phyloP scores from a whole-genome alignment of 2,113 vertebrate species.

The Nibea coibor region DNA sequence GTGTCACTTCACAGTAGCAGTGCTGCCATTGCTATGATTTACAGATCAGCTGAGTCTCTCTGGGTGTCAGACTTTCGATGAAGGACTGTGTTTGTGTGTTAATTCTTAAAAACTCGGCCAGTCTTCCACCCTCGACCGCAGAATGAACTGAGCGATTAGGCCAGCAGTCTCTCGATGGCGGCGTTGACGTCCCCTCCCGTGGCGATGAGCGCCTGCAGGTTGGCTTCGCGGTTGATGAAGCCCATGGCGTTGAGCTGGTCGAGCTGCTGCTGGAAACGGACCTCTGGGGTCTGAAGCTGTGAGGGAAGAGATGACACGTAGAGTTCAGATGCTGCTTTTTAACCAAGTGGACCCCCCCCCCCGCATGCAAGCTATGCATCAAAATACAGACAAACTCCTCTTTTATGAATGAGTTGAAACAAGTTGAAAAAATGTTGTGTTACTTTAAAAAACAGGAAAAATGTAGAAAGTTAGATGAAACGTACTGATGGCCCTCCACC shows the following conservation, averaged over 20 bases:
- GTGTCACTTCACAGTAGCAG: background rate
- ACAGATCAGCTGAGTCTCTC: background rate
- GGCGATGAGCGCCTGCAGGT: constrained; percentile 89
- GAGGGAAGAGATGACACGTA: background rate
- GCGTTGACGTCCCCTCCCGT: constrained; percentile 87
- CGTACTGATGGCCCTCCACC: constrained; percentile 68
- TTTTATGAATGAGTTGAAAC: no score
- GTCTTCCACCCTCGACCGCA: background rate
- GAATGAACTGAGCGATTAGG: constrained; percentile 46
- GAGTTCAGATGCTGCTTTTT: no score
- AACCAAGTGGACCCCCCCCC: no score
- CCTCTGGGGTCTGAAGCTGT: constrained; percentile 90
- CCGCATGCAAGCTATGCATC: background rate
- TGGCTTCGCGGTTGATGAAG: constrained; percentile 93
- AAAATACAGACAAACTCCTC: no score
- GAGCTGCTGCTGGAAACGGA: constrained; percentile 92
- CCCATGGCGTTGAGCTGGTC: constrained; percentile 95
- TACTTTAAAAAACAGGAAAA: background rate
- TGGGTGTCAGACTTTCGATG: background rate
- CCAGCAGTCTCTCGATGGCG: constrained; percentile 86
- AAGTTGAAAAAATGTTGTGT: background rate
- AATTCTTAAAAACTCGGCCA: background rate
- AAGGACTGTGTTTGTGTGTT: background rate
- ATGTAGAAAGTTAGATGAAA: background rate
- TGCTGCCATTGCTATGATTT: background rate